A percentile compares a stretch with the other conserved stretches of the same genome.
These are phyloP conservation scores for Salvelinus namaycush DNA, from an alignment of 2,113 vertebrate genomes.

Conservation along the genomic window DNA sequence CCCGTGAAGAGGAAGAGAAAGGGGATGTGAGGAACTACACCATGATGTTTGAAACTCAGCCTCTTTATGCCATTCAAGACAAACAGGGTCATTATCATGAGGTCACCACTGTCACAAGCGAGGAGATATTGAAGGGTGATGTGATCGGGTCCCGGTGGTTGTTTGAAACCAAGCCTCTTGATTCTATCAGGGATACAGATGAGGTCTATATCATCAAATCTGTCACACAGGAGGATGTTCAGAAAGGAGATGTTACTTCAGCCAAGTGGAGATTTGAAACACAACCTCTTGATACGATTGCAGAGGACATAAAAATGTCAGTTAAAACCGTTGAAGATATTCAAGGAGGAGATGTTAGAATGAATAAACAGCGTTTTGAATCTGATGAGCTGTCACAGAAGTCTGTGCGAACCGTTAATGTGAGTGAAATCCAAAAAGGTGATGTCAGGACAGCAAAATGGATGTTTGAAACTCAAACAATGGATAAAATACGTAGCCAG, in stretches of 20 bases:
- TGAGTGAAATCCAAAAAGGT: constrained; percentile 87
- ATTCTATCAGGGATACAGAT: constrained; percentile 83
- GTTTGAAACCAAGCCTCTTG: constrained; percentile 92
- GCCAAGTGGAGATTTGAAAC: constrained; percentile 91
- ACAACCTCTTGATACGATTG: constrained; percentile 83
- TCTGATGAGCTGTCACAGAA: constrained; percentile 67
- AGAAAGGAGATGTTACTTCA: constrained; percentile 85
- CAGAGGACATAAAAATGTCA: constrained; percentile 70
- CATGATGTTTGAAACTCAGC: constrained; percentile 90
- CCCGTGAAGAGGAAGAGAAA: constrained; percentile 76
- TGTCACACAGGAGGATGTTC: constrained; percentile 87
- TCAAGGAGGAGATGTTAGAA: constrained; percentile 83
- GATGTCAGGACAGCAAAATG: constrained; percentile 87
- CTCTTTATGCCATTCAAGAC: constrained; percentile 89
- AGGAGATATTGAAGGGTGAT: constrained; percentile 85
- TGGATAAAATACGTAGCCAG: constrained; percentile 84
- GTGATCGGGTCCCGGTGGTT: constrained; percentile 87
- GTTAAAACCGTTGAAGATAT: constrained; percentile 78
- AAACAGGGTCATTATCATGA: constrained; percentile 87
- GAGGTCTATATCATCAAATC: constrained; percentile 87
- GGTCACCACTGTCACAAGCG: constrained; percentile 89
- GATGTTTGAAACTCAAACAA: constrained; percentile 88
- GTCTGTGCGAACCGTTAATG: constrained; percentile 81
- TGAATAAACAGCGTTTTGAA: constrained; percentile 82
- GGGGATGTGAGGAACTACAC: constrained; percentile 86